Evolutionary conservation across 2,113 vertebrate genomes (phyloP), one percentile per base, ranked within the genome.

Genomic region (Cricetomys ansorgei): DNA sequence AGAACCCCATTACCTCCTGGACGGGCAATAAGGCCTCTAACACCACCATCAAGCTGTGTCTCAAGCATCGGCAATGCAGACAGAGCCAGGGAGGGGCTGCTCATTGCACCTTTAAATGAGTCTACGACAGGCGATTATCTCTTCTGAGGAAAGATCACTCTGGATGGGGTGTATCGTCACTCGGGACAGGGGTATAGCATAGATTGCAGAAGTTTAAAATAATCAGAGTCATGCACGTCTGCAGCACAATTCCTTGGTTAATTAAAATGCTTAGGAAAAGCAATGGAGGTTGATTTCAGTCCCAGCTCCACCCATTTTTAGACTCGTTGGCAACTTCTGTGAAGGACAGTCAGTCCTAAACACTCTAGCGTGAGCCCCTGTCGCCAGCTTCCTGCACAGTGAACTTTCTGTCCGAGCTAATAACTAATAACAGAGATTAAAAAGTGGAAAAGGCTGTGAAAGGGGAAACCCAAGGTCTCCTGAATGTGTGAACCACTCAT

Each of bases 291-390:
- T 91, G 92, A 95, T 93, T 97, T 64, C 65, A 40, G 79, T 29
- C 57, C 90, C 34, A 43, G 72, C 59, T 84, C 80, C 89, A 43
- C 93, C 97, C 95, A 77, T 91, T 95, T 97, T 96, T 64, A 59
- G 90, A 65, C 92, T 97, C 91, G 84, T 79, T 92, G 92, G 95
- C 97, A 96, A 92, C 94, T 97, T 95, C 73, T 76, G 77, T 29
- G 45, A 96, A 96, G 97, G 94, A 96, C 92, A 92, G 89, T 92
- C 90, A 48, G 50, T 72, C 87, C 69, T 94, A 59, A 92, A 91
- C 40, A 87, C 94, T 95, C 72, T 89, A 81, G 93, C 94, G 76
- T 87, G 91, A 89, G 96, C 77, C 62, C 15, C n/a, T 81, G 73
- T 75, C 0, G 1, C 55, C 79, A 55, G 84, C 80, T 94, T 94